Base-by-base conservation (phyloP, 2,888 invertebrate genomes). In the Anaspis maculata region DNA sequence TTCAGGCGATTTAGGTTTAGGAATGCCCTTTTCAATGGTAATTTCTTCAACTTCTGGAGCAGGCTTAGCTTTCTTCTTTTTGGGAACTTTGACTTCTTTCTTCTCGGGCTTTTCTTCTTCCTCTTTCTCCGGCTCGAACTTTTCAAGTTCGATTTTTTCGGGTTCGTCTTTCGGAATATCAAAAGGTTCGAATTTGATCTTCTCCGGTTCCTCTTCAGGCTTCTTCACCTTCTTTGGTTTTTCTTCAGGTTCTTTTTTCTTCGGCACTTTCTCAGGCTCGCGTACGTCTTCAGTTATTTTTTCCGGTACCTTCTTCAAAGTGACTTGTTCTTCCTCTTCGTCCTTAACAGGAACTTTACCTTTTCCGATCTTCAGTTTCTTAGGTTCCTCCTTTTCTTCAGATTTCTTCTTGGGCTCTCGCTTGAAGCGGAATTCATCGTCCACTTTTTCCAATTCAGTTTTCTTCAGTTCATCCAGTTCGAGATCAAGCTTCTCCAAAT, bases 401-500 rank as follows among this genome's bases (percentile, higher is more conserved):
- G 42, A 43, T 32, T 46, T 54, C 36, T 49, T 49, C 34, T 40
- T 51, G 6, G 49, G 45, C 40, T 44, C 37, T 29, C 45, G 51
- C 39, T 46, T 42, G 33, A 36, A 34, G 39, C 49, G 54, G 30
- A 51, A 59, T 30, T 54, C 52, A 32, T 61, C 63, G 34, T 62
- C 62, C 10, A 63, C 57, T 35, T 56, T 61, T 46, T 64, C 64
- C 19, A 61, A 37, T 44, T 57, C 58, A 32, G 55, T 51, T 45
- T 64, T 62, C 42, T 67, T 63, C 3, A 64, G 42, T 33, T 69
- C 64, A 5, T 66, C 64, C 7, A 66, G 52, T 48, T 67, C 67
- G 11, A 56, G 46, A 42, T 68, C 68, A 2, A 70, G 45, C 50
- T 66, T 64, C 49, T 71, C 71, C 27, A 72, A 48, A 32, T 64